Evolutionary conservation across 2,888 invertebrate genomes (phyloP).

Genomic region (Chalcis sispes): DNA sequence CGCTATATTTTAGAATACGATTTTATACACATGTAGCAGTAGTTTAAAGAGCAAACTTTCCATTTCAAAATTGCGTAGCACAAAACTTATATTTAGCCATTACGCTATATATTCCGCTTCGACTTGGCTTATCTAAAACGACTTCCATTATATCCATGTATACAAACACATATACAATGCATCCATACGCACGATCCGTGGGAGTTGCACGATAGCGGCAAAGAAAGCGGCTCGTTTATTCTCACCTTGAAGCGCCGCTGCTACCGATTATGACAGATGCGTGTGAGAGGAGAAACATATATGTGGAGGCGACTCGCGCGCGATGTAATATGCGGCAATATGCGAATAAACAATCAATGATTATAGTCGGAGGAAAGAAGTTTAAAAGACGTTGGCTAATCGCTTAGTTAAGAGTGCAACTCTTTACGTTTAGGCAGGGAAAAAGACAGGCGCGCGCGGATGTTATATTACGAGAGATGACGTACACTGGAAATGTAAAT

Average conservation of each 20-base stretch:
- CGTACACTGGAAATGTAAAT: too few species aligned
- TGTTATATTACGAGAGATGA: conserved; percentile 19
- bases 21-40: too few species aligned
- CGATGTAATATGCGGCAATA: neutral
- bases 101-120: conserved; percentile 3
- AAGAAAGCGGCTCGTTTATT: conserved; percentile 36
- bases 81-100: conserved; percentile 37
- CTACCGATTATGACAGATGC: conserved; percentile 36
- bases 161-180: too few species aligned
- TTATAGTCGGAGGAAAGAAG: neutral
- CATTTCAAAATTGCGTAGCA: conserved; percentile 13
- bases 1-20: too few species aligned
- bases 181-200: too few species aligned
- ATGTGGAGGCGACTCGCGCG: too few species aligned
- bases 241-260: conserved; percentile 19
- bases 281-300: conserved; percentile 13
- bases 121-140: conserved; percentile 3
- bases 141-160: too few species aligned
- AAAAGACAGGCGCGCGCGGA: conserved; percentile 1
- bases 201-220: neutral
- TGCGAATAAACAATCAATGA: neutral
- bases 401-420: too few species aligned
- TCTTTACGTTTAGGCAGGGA: conserved; percentile 30
- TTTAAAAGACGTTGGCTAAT: conserved; percentile 35
- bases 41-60: neutral